phyloP scores from a whole-genome alignment of 2,113 vertebrate species.

The Aplodontia rufa region DNA sequence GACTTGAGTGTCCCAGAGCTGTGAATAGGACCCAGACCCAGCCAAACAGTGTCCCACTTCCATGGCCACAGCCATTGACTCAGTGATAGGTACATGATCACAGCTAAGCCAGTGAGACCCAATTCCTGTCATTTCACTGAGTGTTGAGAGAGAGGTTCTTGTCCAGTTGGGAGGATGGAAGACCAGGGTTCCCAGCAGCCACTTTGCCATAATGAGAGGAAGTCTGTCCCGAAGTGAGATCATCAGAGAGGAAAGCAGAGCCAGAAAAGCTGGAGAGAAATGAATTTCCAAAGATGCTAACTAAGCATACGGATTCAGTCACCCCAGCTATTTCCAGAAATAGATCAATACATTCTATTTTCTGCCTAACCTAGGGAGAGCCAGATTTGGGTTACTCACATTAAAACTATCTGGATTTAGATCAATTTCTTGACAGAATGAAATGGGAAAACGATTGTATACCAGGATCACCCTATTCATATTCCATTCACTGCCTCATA shows the following conservation, averaged over 20 bases:
- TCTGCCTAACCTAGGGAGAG: neutral
- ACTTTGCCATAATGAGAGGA: neutral
- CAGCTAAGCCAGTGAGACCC: neutral
- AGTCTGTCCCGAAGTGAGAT: neutral
- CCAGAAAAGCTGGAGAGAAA: neutral
- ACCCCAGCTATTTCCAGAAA: neutral
- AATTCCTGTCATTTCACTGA: neutral
- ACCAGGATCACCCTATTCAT: neutral
- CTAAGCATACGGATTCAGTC: neutral
- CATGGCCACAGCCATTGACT: neutral
- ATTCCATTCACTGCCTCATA: neutral
- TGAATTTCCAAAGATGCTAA: neutral
- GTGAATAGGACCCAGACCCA: neutral
- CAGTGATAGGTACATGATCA: neutral
- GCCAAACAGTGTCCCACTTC: neutral
- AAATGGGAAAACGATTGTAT: neutral
- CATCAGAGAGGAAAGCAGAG: neutral
- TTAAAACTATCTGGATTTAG: neutral
- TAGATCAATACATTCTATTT: neutral
- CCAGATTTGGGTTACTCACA: neutral
- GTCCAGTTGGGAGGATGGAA: no score
- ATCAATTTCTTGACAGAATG: neutral
- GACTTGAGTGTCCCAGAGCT: no score
- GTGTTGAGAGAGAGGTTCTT: neutral
- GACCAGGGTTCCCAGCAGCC: rapidly evolving